Evolutionary conservation across 2,888 invertebrate species (phyloP), one percentile per base, ranked within the genome.

Genomic region (Oxytorus armatus): DNA sequence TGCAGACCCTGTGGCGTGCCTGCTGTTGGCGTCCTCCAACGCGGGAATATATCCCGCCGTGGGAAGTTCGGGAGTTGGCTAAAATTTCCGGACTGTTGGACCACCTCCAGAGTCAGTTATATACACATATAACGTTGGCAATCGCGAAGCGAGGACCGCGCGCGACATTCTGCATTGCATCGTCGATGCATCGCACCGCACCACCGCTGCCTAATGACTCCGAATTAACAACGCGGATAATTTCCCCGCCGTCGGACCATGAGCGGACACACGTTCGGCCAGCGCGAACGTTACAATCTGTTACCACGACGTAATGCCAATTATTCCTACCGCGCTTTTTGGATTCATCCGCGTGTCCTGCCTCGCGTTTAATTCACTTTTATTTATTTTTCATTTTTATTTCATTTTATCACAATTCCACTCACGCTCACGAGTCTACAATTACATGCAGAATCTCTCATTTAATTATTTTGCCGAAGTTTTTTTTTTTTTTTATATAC

Each of bases 141-240:
- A 21, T 25, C 49, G 14, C 25, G 21, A 68, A 61, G 49, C 33
- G 42, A 59, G 44, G 68, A 23, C n/a, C 11, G 61, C 29, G 23
- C 57, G 57, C 5, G 29, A 5, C 29, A 18, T 16, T 44, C 49
- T n/a, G 55, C 49, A 66, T 70, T 66, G 70, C 70, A 75, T 66
- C 79, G 79, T 44, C 79, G 66, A 79, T 79, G 69, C 79, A 70
- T 36, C 75, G 75, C 70, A 66, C 44, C 75, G 75, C 70, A 66
- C 79, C 85, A 80, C 80, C 77, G 82, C 84, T 77, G 82, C 82
- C 78, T 86, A 86, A 86, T 86, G 85, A 84, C 82, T 83, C 82
- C 83, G 83, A 85, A 84, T 84, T 84, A 83, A 84, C 86, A 83
- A 84, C 85, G 83, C 82, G 83, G 84, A 77, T 85, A 85, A 86